Base-by-base conservation (phyloP, 1,140 invertebrate species). In the Diabrotica undecimpunctata region DNA sequence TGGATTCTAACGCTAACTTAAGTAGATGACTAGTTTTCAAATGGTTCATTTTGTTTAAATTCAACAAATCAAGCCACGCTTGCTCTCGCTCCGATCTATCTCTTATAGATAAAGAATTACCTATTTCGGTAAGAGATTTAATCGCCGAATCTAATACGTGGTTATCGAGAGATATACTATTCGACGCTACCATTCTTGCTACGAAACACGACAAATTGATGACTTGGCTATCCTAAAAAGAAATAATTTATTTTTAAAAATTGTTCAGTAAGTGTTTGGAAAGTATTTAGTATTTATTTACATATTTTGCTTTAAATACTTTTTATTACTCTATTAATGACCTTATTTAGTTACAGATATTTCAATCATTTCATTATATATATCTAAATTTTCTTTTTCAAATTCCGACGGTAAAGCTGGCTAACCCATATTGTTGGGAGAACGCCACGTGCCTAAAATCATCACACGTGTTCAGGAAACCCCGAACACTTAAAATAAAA, bases 1-100 rank as follows among this genome's bases (percentile, higher is more conserved):
- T 75, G 0, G 80, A 79, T 6, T 73, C 68, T 46, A 81, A 70
- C 0, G 82, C 81, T 61, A 80, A 66, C 7, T 73, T 53, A 13
- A 83, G 58, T 54, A 82, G 74, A 59, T 79, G 74, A 50, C 78
- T 76, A 39, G 71, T 73, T 61, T 74, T 77, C 79, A 81, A 87
- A 74, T 87, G 84, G 25, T 79, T 75, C 5, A 93, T 73, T 67
- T 88, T 89, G 54, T 89, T 87, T 12, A 85, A 85, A 41, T 86
- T 79, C 5, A 94, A 75, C n/a, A 95, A 79, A 76, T 92, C 89
- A 59, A 95, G 77, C 74, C 94, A 81, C 6, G 92, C 89, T 72
- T 91, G 90, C 77, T 96, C 91, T 56, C 90, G 81, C 73, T 94
- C 92, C 67, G 88, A 86, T 59, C 81, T 81, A 70, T 81, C 80